These are phyloP conservation scores for Apodemus speciosus DNA, from an alignment of 2,113 vertebrate genomes.

Conservation along the genomic window DNA sequence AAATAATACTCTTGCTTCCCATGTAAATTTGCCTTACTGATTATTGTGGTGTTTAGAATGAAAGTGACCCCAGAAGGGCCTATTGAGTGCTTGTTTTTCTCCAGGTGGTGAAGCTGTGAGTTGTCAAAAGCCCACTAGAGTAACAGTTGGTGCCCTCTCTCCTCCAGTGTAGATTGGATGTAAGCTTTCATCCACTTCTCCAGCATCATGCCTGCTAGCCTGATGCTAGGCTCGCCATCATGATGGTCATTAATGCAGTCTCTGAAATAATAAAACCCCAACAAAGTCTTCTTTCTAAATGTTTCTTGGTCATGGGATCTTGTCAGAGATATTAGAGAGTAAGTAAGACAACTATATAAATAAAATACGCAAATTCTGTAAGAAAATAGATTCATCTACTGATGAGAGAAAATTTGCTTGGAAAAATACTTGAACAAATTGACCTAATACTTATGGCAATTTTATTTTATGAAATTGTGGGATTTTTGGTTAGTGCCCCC, in stretches of 20 bases:
- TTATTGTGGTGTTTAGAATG: background rate
- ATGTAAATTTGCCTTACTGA: background rate
- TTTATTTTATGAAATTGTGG: conserved; percentile 5
- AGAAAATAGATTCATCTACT: conserved; percentile 6
- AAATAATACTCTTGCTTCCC: conserved; percentile 12
- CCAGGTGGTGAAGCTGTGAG: background rate
- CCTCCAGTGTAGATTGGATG: background rate
- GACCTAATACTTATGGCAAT: background rate
- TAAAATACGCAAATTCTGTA: conserved; percentile 2
- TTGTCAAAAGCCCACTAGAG: background rate
- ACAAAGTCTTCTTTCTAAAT: background rate
- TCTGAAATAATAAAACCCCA: background rate
- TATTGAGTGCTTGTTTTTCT: background rate
- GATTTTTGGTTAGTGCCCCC: too few relatives aligned
- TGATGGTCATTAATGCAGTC: background rate
- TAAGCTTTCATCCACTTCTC: background rate
- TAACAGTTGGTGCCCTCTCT: background rate
- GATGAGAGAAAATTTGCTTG: background rate
- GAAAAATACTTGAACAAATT: background rate
- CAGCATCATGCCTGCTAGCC: background rate
- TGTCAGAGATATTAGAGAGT: background rate
- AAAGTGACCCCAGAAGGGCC: background rate
- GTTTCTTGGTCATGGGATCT: background rate
- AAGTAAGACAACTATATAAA: background rate
- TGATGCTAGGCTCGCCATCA: too few relatives aligned